These are phyloP conservation scores for Ammospiza nelsoni DNA, from an alignment of 2,113 vertebrate species.

Conservation along the genomic window DNA sequence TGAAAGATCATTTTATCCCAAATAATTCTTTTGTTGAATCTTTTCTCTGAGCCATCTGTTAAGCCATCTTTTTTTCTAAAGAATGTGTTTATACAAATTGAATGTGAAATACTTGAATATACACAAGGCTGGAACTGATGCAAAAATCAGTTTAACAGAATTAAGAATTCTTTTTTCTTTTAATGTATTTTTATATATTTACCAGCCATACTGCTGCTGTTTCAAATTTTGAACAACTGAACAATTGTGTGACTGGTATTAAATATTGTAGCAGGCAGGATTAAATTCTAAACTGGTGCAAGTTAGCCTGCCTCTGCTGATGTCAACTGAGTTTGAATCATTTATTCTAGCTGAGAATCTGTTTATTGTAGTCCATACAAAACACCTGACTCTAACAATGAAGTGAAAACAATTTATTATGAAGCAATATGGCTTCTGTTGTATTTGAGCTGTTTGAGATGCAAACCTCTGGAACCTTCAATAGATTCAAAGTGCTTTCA, in stretches of 20 bases:
- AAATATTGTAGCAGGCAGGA: not conserved
- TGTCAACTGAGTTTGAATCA: not conserved
- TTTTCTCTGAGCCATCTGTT: not conserved
- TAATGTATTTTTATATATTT: not conserved
- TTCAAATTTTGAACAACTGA: not conserved
- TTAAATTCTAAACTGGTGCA: not conserved
- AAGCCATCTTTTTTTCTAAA: not conserved
- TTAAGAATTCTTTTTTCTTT: not conserved
- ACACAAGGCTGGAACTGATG: not conserved
- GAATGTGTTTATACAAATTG: not conserved
- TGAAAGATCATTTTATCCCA: slow-evolving; percentile 2
- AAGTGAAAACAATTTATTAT: not conserved
- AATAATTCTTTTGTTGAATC: slow-evolving; percentile 9
- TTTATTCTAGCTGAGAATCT: not conserved
- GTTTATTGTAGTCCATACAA: not conserved
- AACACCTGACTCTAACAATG: not conserved
- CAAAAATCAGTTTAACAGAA: not conserved
- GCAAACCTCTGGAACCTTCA: not conserved
- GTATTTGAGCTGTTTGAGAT: not conserved
- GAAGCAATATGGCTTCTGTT: not conserved
- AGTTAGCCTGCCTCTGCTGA: not conserved
- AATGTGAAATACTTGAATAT: not conserved
- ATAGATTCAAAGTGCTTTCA: not conserved
- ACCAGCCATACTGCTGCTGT: not conserved
- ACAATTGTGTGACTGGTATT: not conserved